A percentile compares a stretch with the other conserved stretches of the same genome.
Evolutionary conservation across 1,140 invertebrate species (phyloP).

Genomic region (Drosophila eugracilis): DNA sequence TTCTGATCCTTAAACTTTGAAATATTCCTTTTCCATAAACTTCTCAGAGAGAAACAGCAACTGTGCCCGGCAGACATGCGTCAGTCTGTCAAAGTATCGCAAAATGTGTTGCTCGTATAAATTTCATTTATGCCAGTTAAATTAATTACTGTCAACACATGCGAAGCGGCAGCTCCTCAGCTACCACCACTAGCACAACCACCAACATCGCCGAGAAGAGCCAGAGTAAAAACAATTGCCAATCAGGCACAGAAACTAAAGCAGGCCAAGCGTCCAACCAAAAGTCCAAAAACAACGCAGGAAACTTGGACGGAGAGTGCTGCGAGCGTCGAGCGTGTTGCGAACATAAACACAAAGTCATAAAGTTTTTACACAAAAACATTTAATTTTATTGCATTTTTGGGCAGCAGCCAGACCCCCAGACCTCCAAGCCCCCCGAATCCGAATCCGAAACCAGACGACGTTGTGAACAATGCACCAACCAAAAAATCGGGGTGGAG

Average conservation of each 20-base stretch:
- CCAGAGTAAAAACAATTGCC: constrained; percentile 52
- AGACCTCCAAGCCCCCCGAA: constrained; percentile 16
- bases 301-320: constrained; percentile 17
- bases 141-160: constrained; percentile 83
- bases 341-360: constrained; percentile 82
- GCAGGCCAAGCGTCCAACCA: constrained; percentile 66
- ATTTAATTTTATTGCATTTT: constrained; percentile 83
- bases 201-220: constrained; percentile 19
- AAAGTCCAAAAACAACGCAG: constrained; percentile 43
- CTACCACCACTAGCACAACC: constrained; percentile 14
- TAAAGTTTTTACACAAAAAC: constrained; percentile 82
- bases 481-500: neutral
- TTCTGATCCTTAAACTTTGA: too few species aligned
- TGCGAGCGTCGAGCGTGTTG: constrained; percentile 57
- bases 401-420: constrained; percentile 70
- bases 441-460: constrained; percentile 24
- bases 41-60: neutral
- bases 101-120: constrained; percentile 74
- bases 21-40: too few species aligned
- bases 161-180: constrained; percentile 38
- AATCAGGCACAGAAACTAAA: constrained; percentile 67
- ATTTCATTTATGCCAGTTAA: constrained; percentile 77
- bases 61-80: neutral
- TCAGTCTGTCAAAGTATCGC: constrained; percentile 48
- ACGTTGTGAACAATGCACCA: constrained; percentile 38